Percentiles rank a stretch among this genome's conserved stretches.
These are phyloP conservation scores for Pocota personata DNA, from an alignment of 2,888 invertebrate species.

Conservation along the genomic window DNA sequence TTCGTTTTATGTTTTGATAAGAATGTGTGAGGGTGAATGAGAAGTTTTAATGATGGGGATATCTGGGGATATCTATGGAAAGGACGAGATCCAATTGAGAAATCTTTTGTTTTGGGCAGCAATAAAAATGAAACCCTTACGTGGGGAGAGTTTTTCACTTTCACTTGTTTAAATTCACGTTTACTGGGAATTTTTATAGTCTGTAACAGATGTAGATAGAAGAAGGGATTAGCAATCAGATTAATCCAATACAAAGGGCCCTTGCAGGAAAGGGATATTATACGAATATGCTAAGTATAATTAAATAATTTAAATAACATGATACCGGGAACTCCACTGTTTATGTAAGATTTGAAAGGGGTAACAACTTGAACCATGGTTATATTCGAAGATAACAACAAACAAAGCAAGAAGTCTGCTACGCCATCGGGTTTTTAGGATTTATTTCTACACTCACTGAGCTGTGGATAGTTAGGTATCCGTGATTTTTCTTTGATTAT, in stretches of 20 bases:
- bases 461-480: no score
- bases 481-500: no score
- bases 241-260: not conserved
- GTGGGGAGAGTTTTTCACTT: not conserved
- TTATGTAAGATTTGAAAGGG: no score
- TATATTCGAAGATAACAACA: no score
- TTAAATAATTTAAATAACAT: no score
- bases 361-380: no score
- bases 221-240: not conserved
- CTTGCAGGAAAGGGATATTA: no score
- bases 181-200: not conserved
- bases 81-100: not conserved
- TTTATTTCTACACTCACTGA: no score
- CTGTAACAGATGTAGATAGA: not conserved
- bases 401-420: no score
- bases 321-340: no score
- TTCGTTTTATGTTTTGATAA: not conserved
- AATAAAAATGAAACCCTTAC: constrained; percentile 11
- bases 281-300: no score
- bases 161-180: not conserved
- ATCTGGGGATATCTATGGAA: not conserved
- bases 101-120: constrained; percentile 9
- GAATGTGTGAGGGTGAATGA: not conserved
- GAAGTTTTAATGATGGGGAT: not conserved
- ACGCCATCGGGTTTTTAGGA: no score